Conservation (phyloP, 2,888 invertebrate species). For the Epinotia bilunana region DNA sequence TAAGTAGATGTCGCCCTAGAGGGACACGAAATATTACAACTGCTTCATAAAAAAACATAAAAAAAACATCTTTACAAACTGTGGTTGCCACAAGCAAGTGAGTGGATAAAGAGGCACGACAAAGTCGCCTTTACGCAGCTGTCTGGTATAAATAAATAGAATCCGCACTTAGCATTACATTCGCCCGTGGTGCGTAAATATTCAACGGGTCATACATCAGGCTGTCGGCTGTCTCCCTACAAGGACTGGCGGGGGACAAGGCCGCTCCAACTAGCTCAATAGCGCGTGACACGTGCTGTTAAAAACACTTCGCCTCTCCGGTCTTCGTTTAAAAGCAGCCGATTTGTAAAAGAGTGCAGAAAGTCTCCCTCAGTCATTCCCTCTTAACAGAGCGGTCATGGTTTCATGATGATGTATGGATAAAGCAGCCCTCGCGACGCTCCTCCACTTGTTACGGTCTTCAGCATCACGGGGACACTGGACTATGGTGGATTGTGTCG, state of each 20-base stretch:
- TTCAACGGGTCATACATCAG: conserved; percentile 64
- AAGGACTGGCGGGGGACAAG: conserved; percentile 35
- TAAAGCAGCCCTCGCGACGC: too few relatives aligned
- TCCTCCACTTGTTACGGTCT: too few relatives aligned
- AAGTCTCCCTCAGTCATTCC: not conserved
- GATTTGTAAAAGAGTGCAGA: not conserved
- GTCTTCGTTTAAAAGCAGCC: not conserved
- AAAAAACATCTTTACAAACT: not conserved
- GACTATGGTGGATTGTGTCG: too few relatives aligned
- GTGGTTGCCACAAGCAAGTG: too few relatives aligned
- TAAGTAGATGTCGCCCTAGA: not conserved
- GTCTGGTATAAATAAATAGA: conserved; percentile 6
- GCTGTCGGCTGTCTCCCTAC: conserved; percentile 49
- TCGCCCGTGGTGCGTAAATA: conserved; percentile 60
- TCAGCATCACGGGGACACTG: too few relatives aligned
- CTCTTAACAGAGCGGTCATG: too few relatives aligned
- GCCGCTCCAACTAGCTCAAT: conserved; percentile 17
- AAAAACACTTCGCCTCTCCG: not conserved
- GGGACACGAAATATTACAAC: not conserved
- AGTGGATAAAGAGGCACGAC: not conserved
- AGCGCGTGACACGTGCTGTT: conserved; percentile 7
- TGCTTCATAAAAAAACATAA: not conserved
- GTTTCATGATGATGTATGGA: too few relatives aligned
- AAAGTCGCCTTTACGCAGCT: not conserved
- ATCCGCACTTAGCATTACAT: conserved; percentile 8